Base-by-base conservation (phyloP, 2,888 invertebrate genomes). In the Dynastes hyllus region DNA sequence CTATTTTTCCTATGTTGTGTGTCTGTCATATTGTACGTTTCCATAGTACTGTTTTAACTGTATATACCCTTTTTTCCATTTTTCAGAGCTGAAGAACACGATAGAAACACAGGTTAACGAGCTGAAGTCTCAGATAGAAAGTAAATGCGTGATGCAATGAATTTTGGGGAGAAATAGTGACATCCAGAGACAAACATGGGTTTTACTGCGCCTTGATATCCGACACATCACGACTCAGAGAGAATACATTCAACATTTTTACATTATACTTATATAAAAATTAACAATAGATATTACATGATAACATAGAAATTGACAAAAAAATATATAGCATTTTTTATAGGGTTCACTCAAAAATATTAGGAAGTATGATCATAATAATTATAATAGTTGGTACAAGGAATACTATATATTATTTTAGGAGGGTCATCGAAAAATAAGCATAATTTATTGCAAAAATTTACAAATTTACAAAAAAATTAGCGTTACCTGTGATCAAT, bases 41-140 rank as follows among this genome's bases (percentile, higher is more conserved):
- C 55, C 50, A n/a, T 77, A 65, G 63, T 71, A 51, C 61, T 32
- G 77, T 45, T 61, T 77, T 78, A 78, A 78, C 69, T 69, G 69
- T 78, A 78, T 37, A 69, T 69, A 78, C 78, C 66, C 75, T 67
- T 75, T 75, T 69, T 63, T 84, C 84, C 87, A 89, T 87, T 88
- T 95, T 95, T 86, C 95, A 97, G 97, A 97, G 92, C 92, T 97
- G 93, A 97, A 97, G 94, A 97, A 97, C 92, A 95, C 96, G 92
- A 95, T 97, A 93, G 97, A 97, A 92, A 95, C 96, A 90, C 97
- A 97, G 94, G 97, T 97, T 92, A 97, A 95, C 91, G 97, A 97
- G 93, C 93, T 97, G 91, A 97, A 97, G 92, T 94, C 96, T 90
- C 96, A 97, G 92, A 95, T 97, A 91, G 97, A 97, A 93, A 97